These are phyloP conservation scores for Salvelinus sp. DNA, from an alignment of 2,113 vertebrate species.

Conservation along the genomic window DNA sequence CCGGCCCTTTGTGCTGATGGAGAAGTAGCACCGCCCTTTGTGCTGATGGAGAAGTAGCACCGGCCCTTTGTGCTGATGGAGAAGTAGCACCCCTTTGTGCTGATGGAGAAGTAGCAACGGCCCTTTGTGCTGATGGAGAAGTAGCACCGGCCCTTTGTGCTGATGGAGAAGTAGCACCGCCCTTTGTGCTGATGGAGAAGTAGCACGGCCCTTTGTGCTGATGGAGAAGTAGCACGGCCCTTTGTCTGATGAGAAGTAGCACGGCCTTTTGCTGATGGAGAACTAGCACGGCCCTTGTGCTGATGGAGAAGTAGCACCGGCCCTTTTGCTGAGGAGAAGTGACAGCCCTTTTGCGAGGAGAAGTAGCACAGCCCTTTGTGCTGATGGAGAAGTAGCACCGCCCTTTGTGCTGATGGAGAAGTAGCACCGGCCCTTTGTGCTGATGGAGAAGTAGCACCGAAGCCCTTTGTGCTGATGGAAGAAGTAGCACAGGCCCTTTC, in stretches of 20 bases:
- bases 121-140: slow-evolving; percentile 44
- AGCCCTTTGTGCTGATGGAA: no score
- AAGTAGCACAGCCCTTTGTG: slow-evolving; percentile 36
- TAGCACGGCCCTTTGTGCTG: no score
- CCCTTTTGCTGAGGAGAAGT: slow-evolving; percentile 36
- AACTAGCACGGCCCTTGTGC: slow-evolving; percentile 3
- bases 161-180: no score
- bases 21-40: no score
- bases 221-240: slow-evolving; percentile 9
- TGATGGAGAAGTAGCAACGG: slow-evolving; percentile 7
- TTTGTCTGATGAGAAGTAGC: slow-evolving; percentile 40
- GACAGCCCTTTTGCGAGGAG: no score
- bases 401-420: no score
- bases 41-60: no score
- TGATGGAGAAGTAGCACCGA: slow-evolving; percentile 25
- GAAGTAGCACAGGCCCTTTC: slow-evolving; percentile 13
- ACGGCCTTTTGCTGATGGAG: no score
- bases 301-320: no score
- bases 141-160: background rate
- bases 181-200: no score
- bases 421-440: slow-evolving; percentile 39
- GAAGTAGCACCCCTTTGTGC: no score
- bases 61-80: no score
- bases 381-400: slow-evolving; percentile 27
- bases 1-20: background rate